Base-by-base conservation (phyloP, 2,797 vertebrate genomes). In the Xenopus petersii region DNA sequence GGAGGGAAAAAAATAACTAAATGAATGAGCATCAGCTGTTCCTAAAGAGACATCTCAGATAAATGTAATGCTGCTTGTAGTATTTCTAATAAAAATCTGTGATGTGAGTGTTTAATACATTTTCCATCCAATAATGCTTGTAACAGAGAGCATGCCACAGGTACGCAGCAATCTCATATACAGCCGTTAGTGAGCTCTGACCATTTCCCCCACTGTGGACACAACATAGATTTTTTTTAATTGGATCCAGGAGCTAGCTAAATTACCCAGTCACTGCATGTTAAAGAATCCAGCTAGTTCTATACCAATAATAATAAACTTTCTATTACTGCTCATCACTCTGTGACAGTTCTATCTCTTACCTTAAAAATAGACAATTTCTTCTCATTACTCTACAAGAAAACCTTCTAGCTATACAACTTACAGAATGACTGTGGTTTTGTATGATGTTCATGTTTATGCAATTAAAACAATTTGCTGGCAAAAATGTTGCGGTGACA, bases 281-380 rank as follows among this genome's bases (percentile, higher is more conserved):
- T 84, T 87, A 80, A 86, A 88, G 82, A 82, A 85, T 83, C 85
- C 84, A 88, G 85, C 84, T 80, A 85, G 84, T 86, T 88, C 86
- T 82, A 85, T 71, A 87, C 85, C 88, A 87, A 86, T 88, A 89
- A 90, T 86, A 88, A 91, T 88, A 89, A 89, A 91, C 83, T 86
- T 88, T 81, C 84, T 79, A 65, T 83, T 86, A 85, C 76, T 83
- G 84, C 81, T 75, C 75, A 80, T 75, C 81, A 80, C 80, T 74
- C 81, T 82, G 83, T 84, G 80, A 82, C 3, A 1, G 64, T 2
- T 24, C 75, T 78, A 73, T 76, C 55, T 30, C 78, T 81, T 76
- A 80, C 79, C 82, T 81, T 81, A 68, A 82, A 84, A 82, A 79
- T 48, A 48, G 79, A 60, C 51, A 71, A 81, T 86, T 75, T 74